Base-by-base conservation (phyloP, 2,888 invertebrate species). In the Drosophila histrio region DNA sequence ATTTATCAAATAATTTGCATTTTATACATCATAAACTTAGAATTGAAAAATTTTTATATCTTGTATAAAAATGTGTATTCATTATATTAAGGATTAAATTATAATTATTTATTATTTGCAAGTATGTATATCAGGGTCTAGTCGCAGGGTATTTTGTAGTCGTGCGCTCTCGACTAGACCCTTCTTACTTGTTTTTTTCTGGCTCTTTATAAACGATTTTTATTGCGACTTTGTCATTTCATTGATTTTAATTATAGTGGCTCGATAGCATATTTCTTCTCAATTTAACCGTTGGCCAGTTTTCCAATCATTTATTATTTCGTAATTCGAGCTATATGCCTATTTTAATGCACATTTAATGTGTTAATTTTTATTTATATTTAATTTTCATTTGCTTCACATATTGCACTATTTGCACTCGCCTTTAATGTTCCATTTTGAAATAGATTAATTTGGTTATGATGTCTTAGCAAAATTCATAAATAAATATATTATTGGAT, bases 311-410 rank as follows among this genome's bases (percentile, higher is more conserved):
- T 49, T 56, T 39, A 21, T 34, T 6, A 26, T 38, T 26, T 38
- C 19, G 15, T 30, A 19, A 41, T 22, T 59, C 9, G 24, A 65
- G 30, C 26, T 46, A 8, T 32, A 30, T 38, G 58, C 56, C 30
- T 50, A 24, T 57, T 67, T 50, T 30, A 65, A n/a, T n/a, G n/a
- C 41, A 72, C 49, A 58, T 61, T 41, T 61, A 56, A 59, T 61
- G 21, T 52, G 46, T 47, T 47, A n/a, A 36, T 44, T 39, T 46
- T 47, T 46, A 8, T 30, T 58, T 44, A n/a, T 56, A 21, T 17
- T 22, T 54, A 15, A 7, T 54, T 34, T 46, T 26, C 19, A 21
- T 41, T 47, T 38, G 13, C 38, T 32, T 19, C 5, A 46, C 30
- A 21, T 66, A 15, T n/a, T 44, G 34, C 22, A 46, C 11, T 41